Evolutionary conservation across 2,113 vertebrate genomes (phyloP).

Genomic region (Urocolius indicus): DNA sequence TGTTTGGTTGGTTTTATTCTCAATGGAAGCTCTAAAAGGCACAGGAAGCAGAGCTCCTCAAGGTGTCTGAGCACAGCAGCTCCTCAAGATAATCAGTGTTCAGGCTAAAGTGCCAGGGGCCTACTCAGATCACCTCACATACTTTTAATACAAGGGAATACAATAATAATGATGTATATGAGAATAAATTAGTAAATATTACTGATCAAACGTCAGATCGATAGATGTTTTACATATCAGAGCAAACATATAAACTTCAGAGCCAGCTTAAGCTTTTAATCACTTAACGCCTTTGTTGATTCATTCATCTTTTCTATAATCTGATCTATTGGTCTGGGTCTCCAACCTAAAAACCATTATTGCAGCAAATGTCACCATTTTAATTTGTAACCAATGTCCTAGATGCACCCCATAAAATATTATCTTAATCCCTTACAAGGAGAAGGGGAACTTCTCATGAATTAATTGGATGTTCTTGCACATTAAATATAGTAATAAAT

Average conservation of each 20-base stretch:
- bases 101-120: neutral
- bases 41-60: neutral
- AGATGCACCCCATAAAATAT: neutral
- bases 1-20: neutral
- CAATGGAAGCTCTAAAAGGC: neutral
- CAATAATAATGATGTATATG: neutral
- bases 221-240: neutral
- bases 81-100: neutral
- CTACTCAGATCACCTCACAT: neutral
- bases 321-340: slow-evolving; percentile 18
- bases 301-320: neutral
- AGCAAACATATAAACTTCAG: slow-evolving; percentile 16
- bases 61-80: neutral
- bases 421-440: slow-evolving; percentile 26
- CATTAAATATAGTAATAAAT: slow-evolving; percentile 41
- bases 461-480: slow-evolving; percentile 26
- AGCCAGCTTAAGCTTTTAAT: slow-evolving; percentile 6
- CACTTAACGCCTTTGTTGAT: slow-evolving; percentile 4
- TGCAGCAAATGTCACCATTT: neutral
- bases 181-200: neutral
- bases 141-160: neutral
- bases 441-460: neutral
- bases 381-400: slow-evolving; percentile 23
- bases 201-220: slow-evolving; percentile 16
- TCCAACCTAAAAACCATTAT: slow-evolving; percentile 15